phyloP scores from a whole-genome alignment of 1,140 invertebrate genomes.

The Bombus terrestris region DNA sequence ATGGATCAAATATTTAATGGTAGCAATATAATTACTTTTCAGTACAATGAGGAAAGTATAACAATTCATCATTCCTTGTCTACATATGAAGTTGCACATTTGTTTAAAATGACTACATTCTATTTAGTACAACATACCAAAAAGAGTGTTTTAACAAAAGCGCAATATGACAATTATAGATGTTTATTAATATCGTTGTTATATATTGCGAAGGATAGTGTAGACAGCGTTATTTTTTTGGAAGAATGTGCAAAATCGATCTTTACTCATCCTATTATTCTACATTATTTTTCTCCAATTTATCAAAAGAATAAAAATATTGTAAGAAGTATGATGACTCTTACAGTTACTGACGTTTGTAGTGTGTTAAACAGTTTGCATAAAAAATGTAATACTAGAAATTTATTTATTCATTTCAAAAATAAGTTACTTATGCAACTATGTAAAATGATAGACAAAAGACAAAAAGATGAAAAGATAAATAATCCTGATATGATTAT shows the following conservation, averaged over 20 bases:
- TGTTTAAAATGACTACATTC: constrained; percentile 72
- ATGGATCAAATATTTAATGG: constrained; percentile 51
- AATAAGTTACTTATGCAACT: constrained; percentile 72
- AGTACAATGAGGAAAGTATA: constrained; percentile 49
- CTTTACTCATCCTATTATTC: constrained; percentile 83
- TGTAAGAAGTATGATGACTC: constrained; percentile 78
- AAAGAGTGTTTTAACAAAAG: constrained; percentile 48
- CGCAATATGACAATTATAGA: constrained; percentile 64
- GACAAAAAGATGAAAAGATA: constrained; percentile 12
- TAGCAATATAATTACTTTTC: constrained; percentile 48
- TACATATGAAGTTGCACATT: constrained; percentile 59
- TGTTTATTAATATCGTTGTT: constrained; percentile 69
- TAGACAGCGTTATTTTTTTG: constrained; percentile 22
- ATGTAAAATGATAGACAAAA: constrained; percentile 62
- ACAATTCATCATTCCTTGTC: constrained; percentile 56
- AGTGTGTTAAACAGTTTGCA: constrained; percentile 53
- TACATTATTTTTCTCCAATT: constrained; percentile 83
- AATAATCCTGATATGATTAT: constrained; percentile 22
- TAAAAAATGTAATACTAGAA: constrained; percentile 42
- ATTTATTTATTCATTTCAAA: constrained; percentile 69
- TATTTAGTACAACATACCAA: constrained; percentile 73
- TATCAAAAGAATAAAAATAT: constrained; percentile 73
- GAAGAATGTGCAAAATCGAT: constrained; percentile 72
- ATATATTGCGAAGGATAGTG: constrained; percentile 57
- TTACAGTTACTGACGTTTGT: constrained; percentile 79